Evolutionary conservation across 2,113 vertebrate species (phyloP).

Genomic region (Anas platyrhynchos): DNA sequence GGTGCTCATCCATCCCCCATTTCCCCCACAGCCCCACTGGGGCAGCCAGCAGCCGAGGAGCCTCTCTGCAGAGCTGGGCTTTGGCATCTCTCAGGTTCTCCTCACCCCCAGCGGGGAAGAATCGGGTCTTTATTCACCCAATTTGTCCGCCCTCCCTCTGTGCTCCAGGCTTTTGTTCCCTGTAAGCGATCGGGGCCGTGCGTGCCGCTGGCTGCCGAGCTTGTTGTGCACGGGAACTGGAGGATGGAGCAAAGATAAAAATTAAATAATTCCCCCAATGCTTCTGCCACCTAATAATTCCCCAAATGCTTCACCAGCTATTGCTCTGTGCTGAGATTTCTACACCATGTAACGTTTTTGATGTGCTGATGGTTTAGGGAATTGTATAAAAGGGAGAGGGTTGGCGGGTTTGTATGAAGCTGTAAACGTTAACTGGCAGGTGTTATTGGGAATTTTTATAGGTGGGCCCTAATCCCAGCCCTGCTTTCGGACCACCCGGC

Average conservation of each 20-base stretch:
- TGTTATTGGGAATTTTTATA: background rate
- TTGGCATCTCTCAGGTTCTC: background rate
- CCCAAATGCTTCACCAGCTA: rapidly evolving
- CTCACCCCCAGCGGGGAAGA: background rate
- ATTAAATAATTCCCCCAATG: background rate
- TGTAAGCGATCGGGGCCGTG: rapidly evolving
- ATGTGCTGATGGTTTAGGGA: background rate
- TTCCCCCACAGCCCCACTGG: background rate
- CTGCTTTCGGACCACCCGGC: conserved; percentile 64
- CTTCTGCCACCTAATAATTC: background rate
- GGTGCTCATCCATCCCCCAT: too few relatives aligned
- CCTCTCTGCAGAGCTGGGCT: background rate
- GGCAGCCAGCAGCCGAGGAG: background rate
- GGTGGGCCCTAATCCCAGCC: background rate
- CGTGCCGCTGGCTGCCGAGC: background rate
- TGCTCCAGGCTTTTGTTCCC: background rate
- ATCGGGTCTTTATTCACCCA: background rate
- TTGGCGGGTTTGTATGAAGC: background rate
- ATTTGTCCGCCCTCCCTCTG: background rate
- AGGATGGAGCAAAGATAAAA: background rate
- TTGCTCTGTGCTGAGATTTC: background rate
- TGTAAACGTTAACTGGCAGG: background rate
- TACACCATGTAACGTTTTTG: background rate
- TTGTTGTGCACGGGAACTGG: background rate
- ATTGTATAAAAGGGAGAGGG: background rate